Base-by-base conservation (phyloP, 1,140 invertebrate genomes). In the Wasmannia auropunctata region DNA sequence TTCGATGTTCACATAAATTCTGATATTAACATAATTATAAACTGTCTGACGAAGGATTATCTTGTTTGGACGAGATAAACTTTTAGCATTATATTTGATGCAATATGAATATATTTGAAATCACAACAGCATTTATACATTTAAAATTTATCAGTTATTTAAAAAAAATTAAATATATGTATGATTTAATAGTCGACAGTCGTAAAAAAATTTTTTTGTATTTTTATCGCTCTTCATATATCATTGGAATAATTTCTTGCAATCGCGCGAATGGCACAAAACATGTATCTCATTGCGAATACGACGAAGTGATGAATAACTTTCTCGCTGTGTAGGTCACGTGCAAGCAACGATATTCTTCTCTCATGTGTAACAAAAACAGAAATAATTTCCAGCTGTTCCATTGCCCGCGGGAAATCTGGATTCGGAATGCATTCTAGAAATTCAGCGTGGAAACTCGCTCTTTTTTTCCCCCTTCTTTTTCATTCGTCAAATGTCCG, bases 311-410 rank as follows among this genome's bases (percentile, higher is more conserved):
- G 22, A 75, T n/a, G 8, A 75, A 40, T 58, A 14, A 37, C 22
- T 37, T 54, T 34, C 3, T 56, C 34, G 22, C 37, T 8, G 19
- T 72, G 11, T 5, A 16, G 34, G 11, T n/a, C n/a, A n/a, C n/a
- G 22, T 1, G 6, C 11, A 34, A 37, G 11, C 46, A 34, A 51
- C 19, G 28, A 74, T n/a, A n/a, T n/a, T n/a, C n/a, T 54, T 28
- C 34, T 58, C 34, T 22, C 37, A 37, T 25, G 25, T n/a, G 4
- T 58, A n/a, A 58, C 28, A 49, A 31, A 69, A 70, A 40, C 22
- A 77, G 31, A 63, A 63, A 77, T 77, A 62, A 62, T 60, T 62
- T 31, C 25, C 25, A 77, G 8, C 58, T 77, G 10, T 62, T 43
- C 11, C 28, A 63, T 31, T 22, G 56, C 56, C n/a, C 11, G 25